Evolutionary conservation across 2,113 vertebrate genomes (phyloP).

Genomic region (Cairina moschata): DNA sequence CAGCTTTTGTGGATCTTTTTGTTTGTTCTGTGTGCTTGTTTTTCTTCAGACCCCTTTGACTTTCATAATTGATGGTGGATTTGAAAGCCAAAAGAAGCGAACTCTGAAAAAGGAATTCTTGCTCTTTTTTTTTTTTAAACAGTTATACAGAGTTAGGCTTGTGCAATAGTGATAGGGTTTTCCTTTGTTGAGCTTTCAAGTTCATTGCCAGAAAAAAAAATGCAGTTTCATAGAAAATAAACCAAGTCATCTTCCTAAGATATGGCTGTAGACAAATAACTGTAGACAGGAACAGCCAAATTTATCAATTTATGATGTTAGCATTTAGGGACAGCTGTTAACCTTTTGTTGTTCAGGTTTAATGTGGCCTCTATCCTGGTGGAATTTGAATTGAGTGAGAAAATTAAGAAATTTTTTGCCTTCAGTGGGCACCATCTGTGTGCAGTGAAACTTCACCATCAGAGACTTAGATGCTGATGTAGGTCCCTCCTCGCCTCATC

Average conservation of each 20-base stretch:
- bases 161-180: background rate
- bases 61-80: constrained; percentile 57
- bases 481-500: background rate
- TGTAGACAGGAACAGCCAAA: background rate
- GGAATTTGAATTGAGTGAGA: background rate
- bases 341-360: background rate
- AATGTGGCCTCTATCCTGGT: background rate
- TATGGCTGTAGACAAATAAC: background rate
- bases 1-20: constrained; percentile 54
- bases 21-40: constrained; percentile 67
- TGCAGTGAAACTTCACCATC: background rate
- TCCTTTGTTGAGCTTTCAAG: constrained; percentile 3
- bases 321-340: background rate
- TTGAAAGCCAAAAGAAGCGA: constrained; percentile 55
- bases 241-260: background rate
- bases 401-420: background rate
- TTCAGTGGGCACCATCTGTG: background rate
- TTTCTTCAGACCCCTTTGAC: constrained; percentile 50
- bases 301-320: background rate
- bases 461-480: background rate
- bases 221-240: background rate
- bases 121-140: background rate
- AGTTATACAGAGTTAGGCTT: background rate
- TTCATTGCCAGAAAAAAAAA: background rate
- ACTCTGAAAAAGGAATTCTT: constrained; percentile 27